Base-by-base conservation (phyloP, 2,888 invertebrate species). In the Oscheius onirici region DNA sequence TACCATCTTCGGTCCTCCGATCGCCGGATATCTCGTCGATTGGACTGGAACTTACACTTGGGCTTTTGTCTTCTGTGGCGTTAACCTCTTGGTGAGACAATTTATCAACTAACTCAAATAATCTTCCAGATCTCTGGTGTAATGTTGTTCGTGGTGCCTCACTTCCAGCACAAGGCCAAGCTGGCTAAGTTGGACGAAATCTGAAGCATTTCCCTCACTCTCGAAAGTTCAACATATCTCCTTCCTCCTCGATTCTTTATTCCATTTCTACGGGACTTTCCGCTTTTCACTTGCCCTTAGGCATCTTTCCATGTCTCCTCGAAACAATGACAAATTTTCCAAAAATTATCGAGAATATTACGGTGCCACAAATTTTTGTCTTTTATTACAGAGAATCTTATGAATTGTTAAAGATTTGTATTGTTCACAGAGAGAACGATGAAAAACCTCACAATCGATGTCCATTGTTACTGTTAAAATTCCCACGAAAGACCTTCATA, bases 51-150 rank as follows among this genome's bases (percentile, higher is more conserved):
- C 93, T 17, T 96, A 95, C 90, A 91, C 93, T 84, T 92, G 93
- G 17, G 94, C 93, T 0, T 99, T 97, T 89, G 91, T 92, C 83
- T 90, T 95, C 73, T 94, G 95, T 22, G 97, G 97, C 51, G 77
- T 84, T 72, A 85, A 86, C 43, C 78, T 86, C 41, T 74, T 86
- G 73, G 74, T 83, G 44, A 78, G 81, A 71, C 20, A 51, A 6
- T 20, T 34, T 58, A 22, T 10, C 8, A 26, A 34, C 24, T 24
- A 1, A 10, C 3, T n/a, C 22, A 52, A 41, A 44, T 34, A 24
- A 15, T 26, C 13, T 75, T 77, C 17, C 74, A 79, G 79, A 60
- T 74, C 44, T 79, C 79, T 34, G 79, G 79, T 43, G 44, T 82
- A 54, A 86, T 86, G 85, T 79, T 86, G 63, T 85, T 84, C 76